These are phyloP conservation scores for Ophion slaviceki DNA, from an alignment of 2,888 invertebrate species.

Conservation along the genomic window DNA sequence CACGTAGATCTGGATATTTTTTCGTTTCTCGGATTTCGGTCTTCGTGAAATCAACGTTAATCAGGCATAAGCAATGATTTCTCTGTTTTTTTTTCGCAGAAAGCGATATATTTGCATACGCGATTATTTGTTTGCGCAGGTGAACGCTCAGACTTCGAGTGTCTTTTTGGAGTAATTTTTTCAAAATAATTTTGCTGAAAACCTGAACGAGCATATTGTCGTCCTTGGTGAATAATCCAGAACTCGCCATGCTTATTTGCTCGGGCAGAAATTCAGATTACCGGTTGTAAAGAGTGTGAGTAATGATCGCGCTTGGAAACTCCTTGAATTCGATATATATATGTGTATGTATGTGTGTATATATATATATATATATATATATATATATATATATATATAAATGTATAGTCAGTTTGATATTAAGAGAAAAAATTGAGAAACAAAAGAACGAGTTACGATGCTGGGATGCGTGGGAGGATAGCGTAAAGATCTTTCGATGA, in stretches of 20 bases:
- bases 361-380: neutral
- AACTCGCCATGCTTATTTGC: neutral
- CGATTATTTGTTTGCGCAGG: constrained; percentile 27
- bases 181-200: constrained; percentile 5
- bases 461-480: constrained; percentile 65
- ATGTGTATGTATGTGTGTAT: constrained; percentile 9
- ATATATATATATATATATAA: neutral
- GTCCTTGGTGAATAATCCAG: neutral
- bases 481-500: constrained; percentile 66
- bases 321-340: constrained; percentile 12
- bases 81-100: constrained; percentile 8
- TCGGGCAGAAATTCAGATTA: neutral
- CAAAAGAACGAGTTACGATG: constrained; percentile 42
- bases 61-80: constrained; percentile 21
- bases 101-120: constrained; percentile 16
- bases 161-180: constrained; percentile 5
- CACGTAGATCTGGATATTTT: constrained; percentile 23
- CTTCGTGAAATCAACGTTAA: constrained; percentile 25
- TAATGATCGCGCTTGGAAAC: too few species aligned
- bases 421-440: constrained; percentile 15
- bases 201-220: constrained; percentile 12
- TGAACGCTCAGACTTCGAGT: constrained; percentile 17
- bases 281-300: too few species aligned
- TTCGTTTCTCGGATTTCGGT: neutral
- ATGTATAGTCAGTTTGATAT: too few species aligned